Evolutionary conservation across 2,888 invertebrate genomes (phyloP).

Genomic region (Meliscaeva auricollis): DNA sequence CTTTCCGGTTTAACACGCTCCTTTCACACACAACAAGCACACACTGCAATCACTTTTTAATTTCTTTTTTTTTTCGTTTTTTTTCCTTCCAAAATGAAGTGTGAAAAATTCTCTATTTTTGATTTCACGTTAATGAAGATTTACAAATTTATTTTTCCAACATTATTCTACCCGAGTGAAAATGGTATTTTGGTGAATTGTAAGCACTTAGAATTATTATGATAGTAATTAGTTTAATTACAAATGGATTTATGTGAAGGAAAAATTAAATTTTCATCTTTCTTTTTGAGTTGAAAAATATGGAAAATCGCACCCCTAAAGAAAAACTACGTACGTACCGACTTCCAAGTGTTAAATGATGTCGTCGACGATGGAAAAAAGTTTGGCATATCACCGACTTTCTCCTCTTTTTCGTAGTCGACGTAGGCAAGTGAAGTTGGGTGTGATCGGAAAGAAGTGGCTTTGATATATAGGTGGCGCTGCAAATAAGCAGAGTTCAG

Average conservation of each 20-base stretch:
- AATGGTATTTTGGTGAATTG: slow-evolving; percentile 28
- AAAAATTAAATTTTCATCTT: slow-evolving; percentile 45
- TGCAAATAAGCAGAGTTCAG: background rate
- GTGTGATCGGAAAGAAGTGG: background rate
- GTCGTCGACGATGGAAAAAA: slow-evolving; percentile 74
- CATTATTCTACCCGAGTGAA: slow-evolving; percentile 50
- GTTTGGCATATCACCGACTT: slow-evolving; percentile 75
- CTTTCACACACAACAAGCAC: slow-evolving; percentile 63
- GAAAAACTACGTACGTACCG: slow-evolving; percentile 79
- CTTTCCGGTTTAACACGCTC: slow-evolving; percentile 62
- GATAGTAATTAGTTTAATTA: slow-evolving; percentile 30
- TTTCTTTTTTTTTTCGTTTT: slow-evolving; percentile 23
- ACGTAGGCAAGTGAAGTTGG: slow-evolving; percentile 77
- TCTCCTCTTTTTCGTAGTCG: slow-evolving; percentile 74
- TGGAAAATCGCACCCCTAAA: slow-evolving; percentile 64
- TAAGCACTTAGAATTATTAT: slow-evolving; percentile 42
- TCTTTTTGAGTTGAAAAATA: slow-evolving; percentile 55
- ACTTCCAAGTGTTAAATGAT: slow-evolving; percentile 80
- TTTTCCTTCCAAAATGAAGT: slow-evolving; percentile 16
- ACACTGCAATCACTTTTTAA: slow-evolving; percentile 59
- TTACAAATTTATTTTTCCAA: no score
- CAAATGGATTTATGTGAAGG: slow-evolving; percentile 34
- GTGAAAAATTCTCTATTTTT: slow-evolving; percentile 39
- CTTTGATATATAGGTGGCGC: slow-evolving; percentile 42
- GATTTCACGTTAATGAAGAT: slow-evolving; percentile 22